Percentiles rank a stretch among this genome's conserved stretches.
Evolutionary conservation across 2,797 vertebrate species (phyloP).

Genomic region (Gadopsis bispinosus): DNA sequence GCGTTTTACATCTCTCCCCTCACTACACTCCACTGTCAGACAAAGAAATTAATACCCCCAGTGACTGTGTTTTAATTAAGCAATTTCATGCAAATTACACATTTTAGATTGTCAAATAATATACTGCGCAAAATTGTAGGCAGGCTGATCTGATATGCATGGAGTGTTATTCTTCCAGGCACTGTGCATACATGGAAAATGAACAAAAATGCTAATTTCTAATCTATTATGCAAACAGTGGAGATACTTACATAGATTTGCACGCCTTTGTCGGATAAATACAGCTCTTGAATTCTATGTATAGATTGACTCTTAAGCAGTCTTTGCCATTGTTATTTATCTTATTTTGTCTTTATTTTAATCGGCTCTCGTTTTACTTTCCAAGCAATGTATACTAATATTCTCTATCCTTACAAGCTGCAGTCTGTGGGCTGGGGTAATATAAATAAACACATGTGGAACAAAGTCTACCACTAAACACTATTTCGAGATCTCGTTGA

Average conservation of each 20-base stretch:
- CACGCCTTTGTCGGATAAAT: conserved; percentile 96
- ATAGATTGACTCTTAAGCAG: conserved; percentile 87
- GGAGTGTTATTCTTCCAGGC: conserved; percentile 99
- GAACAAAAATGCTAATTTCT: conserved; percentile 99
- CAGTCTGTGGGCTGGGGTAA: conserved; percentile 23
- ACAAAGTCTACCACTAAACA: conserved; percentile 53
- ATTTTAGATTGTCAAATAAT: conserved; percentile 99
- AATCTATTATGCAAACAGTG: conserved; percentile 99
- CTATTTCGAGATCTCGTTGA: conserved; percentile 54
- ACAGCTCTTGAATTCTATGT: conserved; percentile 95
- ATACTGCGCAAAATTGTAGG: conserved; percentile 99
- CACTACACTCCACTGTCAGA: conserved; percentile 98
- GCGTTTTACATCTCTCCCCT: conserved; percentile 98
- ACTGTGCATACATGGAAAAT: conserved; percentile 99
- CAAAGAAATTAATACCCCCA: conserved; percentile 99
- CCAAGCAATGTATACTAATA: conserved; percentile 46
- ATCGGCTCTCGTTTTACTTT: conserved; percentile 58
- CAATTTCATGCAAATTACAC: conserved; percentile 99
- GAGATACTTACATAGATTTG: conserved; percentile 99
- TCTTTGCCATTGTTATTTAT: conserved; percentile 84
- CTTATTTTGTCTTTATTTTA: conserved; percentile 70
- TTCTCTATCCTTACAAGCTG: conserved; percentile 24
- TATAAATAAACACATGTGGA: conserved; percentile 57
- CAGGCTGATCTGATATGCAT: conserved; percentile 99
- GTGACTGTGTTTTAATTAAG: conserved; percentile 99